phyloP scores from a whole-genome alignment of 1,140 invertebrate species.

The Achatina immaculata region DNA sequence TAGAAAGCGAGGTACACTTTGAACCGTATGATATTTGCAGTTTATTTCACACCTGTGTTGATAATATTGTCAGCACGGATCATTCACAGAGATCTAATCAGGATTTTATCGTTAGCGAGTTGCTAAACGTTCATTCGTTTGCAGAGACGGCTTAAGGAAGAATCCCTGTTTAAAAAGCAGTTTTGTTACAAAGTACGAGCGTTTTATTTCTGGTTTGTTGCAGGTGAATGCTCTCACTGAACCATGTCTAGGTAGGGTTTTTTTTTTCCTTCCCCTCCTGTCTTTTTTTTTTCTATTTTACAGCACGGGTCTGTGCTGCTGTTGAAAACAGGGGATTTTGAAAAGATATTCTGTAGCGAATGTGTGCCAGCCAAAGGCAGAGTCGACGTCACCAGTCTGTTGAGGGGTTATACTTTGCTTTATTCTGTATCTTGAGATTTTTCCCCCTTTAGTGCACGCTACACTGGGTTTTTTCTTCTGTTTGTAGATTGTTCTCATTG shows the following conservation, averaged over 20 bases:
- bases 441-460: slow-evolving; percentile 7
- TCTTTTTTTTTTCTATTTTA: background rate
- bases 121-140: background rate
- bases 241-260: background rate
- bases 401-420: background rate
- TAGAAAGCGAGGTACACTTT: background rate
- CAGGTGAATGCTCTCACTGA: slow-evolving; percentile 22
- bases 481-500: slow-evolving; percentile 8
- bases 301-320: background rate
- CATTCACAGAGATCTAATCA: background rate
- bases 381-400: background rate
- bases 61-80: slow-evolving; percentile 12
- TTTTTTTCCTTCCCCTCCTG: too few relatives aligned
- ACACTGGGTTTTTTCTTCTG: slow-evolving; percentile 25
- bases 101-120: background rate
- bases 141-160: background rate
- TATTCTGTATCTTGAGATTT: background rate
- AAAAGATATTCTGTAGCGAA: slow-evolving; percentile 8
- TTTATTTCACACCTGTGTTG: background rate
- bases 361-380: background rate
- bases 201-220: slow-evolving; percentile 26
- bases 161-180: slow-evolving; percentile 18
- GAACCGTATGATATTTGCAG: background rate
- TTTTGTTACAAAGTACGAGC: slow-evolving; percentile 13
- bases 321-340: background rate